Evolutionary conservation across 2,113 vertebrate genomes (phyloP), one percentile per base, ranked within the genome.

Genomic region (Scophthalmus maximus): DNA sequence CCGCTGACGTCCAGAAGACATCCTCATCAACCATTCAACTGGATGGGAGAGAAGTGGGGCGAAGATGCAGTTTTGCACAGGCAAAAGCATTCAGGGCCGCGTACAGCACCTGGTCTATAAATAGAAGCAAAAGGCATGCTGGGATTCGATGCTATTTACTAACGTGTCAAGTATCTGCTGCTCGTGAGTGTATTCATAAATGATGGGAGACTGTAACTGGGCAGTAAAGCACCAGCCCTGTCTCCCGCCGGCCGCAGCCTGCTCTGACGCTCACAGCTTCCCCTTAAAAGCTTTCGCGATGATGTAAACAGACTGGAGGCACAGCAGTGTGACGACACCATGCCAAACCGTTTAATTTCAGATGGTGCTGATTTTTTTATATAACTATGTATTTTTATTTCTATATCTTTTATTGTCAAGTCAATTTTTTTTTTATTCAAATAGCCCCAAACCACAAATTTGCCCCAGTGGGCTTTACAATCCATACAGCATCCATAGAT

Each of bases 31-130:
- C 58, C 14, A 68, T 71, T 62, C 18, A 71, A 30, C 14, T 64
- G 22, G 76, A 68, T 51, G 3, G 25, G 17, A 25, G 17, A 10
- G 18, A 30, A 44, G 25, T 8, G 17, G 18, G 15, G 27, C 46
- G 22, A 68, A 29, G n/a, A 63, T 26, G 22, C 14, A 51, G 15
- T 30, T 70, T 62, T 71, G n/a, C 32, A 27, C 42, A 17, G 40
- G 5, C 8, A 59, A 47, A 67, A 36, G 46, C 51, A 36, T 18
- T 67, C 30, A 47, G 18, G 66, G 46, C 5, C 50, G 47, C 50
- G 40, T 26, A 56, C 23, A 66, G 53, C 65, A 78, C 50, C 50
- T 61, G 34, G 47, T 26, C 76, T 50, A 79, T 78, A 69, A 87
- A 78, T 56, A 69, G 76, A 57, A 38, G 9, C 36, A 73, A 56